Base-by-base conservation (phyloP, 2,113 vertebrate genomes). In the Chionodraco myersi region DNA sequence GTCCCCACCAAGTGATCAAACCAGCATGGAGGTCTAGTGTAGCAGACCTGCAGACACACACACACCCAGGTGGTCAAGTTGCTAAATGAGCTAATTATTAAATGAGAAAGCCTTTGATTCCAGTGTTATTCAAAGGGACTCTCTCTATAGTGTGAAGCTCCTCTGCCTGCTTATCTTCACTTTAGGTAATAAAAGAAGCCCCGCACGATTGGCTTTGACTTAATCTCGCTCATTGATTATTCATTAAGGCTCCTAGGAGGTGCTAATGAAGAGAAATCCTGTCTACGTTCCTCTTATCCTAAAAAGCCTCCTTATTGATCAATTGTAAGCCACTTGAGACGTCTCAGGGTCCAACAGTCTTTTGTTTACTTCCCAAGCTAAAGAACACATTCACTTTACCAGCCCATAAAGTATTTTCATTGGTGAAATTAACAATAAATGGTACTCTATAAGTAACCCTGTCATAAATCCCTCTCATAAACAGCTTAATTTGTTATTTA, bases 161-260 rank as follows among this genome's bases (percentile, higher is more conserved):
- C 61, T 21, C 47, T 3, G 14, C 45, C 57, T 36, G 15, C 52
- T 59, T 62, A 60, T 70, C 59, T 5, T 56, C 51, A 30, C 53
- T 80, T 63, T 11, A 41, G 41, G 34, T 41, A 18, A 77, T 51
- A 18, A 84, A 60, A 34, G 14, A 60, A 45, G 21, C 10, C 5
- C 1, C 2, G 8, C 0, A 16, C 1, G 12, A 54, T 62, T 49
- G 2, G 41, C 73, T 68, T 10, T 36, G 34, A 69, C 76, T 82
- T 74, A 10, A 61, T 75, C 65, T 64, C 1, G 3, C 15, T 53
- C 15, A 59, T 72, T 51, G n/a, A 77, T 83, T 77, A 61, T 80
- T 83, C 76, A 73, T 48, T 47, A 49, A 18, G 15, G 13, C 63
- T 75, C 4, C 0, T 54, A 53, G 44, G 70, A 66, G 2, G 36